Base-by-base conservation (phyloP, 2,113 vertebrate species). In the Alosa alosa region DNA sequence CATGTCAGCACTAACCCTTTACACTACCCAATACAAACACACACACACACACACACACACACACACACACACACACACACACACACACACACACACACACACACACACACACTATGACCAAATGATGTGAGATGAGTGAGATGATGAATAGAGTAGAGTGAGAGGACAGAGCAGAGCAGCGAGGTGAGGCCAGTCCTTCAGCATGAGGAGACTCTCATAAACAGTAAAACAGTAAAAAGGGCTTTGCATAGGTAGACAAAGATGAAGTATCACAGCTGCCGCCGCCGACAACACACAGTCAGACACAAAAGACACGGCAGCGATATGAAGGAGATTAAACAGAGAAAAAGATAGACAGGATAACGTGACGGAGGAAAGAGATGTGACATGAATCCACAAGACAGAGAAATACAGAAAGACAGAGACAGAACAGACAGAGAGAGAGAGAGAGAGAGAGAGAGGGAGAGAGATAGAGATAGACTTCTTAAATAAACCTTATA, bases 301-400 rank as follows among this genome's bases (percentile, higher is more conserved):
- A 72, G n/a, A 64, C n/a, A 64, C 60, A 64, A 36, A 72, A 25
- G 60, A 13, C 64, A 31, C 64, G 31, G 10, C 11, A 25, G n/a
- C 22, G 64, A 36, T 82, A 83, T 45, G 45, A 72, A 68, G 75
- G 81, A 36, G 36, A 47, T 81, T 55, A 25, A 45, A 81, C 85
- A 8, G 25, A 72, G n/a, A 72, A 31, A 64, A 9, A 72, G 64
- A 10, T 8, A 72, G 31, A 15, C 25, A 72, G 25, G 25, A 3
- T 8, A 36, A 36, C 8, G 31, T 31, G 64, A 36, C 10, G 64
- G 64, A 31, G 25, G 25, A 72, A 25, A 0, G 31, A 31, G 64
- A 72, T 10, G 25, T 31, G 25, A 31, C n/a, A 72, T 31, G 64
- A 36, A 31, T 10, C 64, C 31, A 7, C 10, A 72, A 31, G 64